Evolutionary conservation across 2,113 vertebrate genomes (phyloP), one percentile per base, ranked within the genome.

Genomic region (Acrocephalus kingi): DNA sequence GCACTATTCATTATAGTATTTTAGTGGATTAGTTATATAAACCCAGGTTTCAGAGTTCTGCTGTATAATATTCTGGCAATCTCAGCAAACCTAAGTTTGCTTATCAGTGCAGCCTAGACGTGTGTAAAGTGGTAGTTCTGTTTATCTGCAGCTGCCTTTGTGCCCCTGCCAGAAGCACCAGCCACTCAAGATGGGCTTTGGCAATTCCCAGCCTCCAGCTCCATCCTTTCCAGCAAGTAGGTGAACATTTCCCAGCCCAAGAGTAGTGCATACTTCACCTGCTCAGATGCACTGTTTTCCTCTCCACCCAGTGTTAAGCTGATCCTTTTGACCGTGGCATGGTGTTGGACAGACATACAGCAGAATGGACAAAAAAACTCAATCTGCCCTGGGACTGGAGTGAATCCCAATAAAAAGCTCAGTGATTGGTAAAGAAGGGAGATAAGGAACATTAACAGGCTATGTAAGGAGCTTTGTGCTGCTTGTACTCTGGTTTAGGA

Each of bases 1-100:
- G 76, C 82, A 82, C 77, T 94, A 94, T 83, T 97, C 94, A 96
- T 82, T 94, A 64, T 30, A 95, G 86, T 37, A 59, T 96, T 97
- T 97, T 81, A 75, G 73, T 92, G 94, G 97, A 95, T 96, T 96
- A 94, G 89, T 95, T 97, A 79, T 59, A 94, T 93, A 98, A 97
- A 95, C 78, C 80, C 33, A 91, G 61, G 46, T 85, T 97, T 97
- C 64, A 94, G 91, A 96, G 69, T 90, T 90, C 87, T 94, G 62
- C 46, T 54, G 9, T 45, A 74, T 67, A 90, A 90, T 84, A 48
- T 74, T 84, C 92, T 16, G 25, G 25, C 66, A 86, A 94, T 79
- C 74, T 95, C 51, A 67, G 68, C 31, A 89, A 92, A 74, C 17
- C 66, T 72, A 24, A 55, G 33, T 28, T 77, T 30, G 0, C 37